Conservation (phyloP, 2,113 vertebrate genomes). For the Gavialis gangeticus region DNA sequence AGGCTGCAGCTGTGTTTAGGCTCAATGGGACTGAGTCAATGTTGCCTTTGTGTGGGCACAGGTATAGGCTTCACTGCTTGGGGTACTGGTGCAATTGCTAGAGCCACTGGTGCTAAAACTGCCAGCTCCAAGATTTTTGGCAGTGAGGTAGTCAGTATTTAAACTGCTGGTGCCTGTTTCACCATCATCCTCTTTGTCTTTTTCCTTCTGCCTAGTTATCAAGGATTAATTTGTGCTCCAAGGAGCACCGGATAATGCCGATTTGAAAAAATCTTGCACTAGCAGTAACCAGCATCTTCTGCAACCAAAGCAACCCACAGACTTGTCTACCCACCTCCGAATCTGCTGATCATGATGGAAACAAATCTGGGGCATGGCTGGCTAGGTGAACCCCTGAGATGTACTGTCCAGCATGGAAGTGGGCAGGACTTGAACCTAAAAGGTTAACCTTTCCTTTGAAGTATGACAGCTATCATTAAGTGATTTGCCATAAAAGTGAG, state of each 20-base stretch:
- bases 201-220: neutral
- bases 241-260: neutral
- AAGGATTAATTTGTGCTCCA: neutral
- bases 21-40: neutral
- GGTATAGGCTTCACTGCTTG: neutral
- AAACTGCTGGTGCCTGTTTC: neutral
- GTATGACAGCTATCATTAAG: neutral
- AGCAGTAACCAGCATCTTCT: neutral
- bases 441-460: neutral
- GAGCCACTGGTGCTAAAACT: neutral
- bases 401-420: neutral
- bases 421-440: neutral
- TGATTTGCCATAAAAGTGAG: neutral
- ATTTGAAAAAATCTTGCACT: neutral
- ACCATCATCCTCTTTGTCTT: neutral
- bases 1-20: neutral
- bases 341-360: neutral
- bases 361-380: neutral
- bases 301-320: neutral
- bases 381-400: neutral
- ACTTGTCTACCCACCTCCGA: neutral
- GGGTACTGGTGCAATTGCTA: neutral
- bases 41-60: neutral
- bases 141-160: neutral
- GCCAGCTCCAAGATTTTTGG: neutral